A percentile compares a stretch with the other conserved stretches of the same genome.
phyloP scores from a whole-genome alignment of 2,113 vertebrate species.

The Lota lota region DNA sequence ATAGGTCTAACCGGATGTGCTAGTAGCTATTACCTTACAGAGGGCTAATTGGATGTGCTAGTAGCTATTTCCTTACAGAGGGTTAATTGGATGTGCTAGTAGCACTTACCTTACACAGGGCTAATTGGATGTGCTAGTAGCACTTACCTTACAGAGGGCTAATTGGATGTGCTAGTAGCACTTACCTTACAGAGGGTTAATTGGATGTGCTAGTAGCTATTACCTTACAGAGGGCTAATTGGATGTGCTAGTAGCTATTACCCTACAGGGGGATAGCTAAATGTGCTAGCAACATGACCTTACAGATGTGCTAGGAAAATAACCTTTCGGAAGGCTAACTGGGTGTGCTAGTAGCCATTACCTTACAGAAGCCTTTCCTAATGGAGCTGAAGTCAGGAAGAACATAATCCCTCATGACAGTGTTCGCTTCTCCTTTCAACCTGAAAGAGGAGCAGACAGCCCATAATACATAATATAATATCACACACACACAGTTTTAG shows the following conservation, averaged over 20 bases:
- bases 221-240: no score
- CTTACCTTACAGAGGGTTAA: constrained; percentile 97
- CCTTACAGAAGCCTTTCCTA: constrained; percentile 99
- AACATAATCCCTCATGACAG: constrained; percentile 91
- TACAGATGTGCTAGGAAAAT: no score
- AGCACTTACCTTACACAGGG: constrained; percentile 87
- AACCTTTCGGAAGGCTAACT: no score
- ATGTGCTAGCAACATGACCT: no score
- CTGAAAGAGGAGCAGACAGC: constrained; percentile 57
- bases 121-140: neutral
- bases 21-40: no score
- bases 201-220: no score
- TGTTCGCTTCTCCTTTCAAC: constrained; percentile 91
- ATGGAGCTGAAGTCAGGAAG: constrained; percentile 98
- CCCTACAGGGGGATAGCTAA: no score
- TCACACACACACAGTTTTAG: neutral
- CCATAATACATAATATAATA: neutral
- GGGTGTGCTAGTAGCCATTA: constrained; percentile 48
- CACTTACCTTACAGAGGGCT: constrained; percentile 94
- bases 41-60: no score
- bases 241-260: no score
- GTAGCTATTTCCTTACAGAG: constrained; percentile 87
- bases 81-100: neutral
- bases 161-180: neutral
- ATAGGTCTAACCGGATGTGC: no score